Base-by-base conservation (phyloP, 2,888 invertebrate genomes). In the Erebia palarica region DNA sequence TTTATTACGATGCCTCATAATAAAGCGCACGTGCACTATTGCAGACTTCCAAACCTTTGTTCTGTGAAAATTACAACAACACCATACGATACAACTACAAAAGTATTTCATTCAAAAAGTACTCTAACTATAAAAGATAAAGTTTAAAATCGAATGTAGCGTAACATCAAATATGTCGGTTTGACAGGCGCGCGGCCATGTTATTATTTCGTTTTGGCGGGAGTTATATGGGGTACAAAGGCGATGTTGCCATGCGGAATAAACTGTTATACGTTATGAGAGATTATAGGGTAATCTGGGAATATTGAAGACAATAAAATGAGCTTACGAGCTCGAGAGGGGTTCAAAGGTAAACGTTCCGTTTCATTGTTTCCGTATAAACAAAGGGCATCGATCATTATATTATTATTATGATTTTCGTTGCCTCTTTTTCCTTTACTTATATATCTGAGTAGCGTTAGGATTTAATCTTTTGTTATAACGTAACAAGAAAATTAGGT, bases 281-380 rank as follows among this genome's bases (percentile, higher is more conserved):
- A 89, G 92, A 92, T 93, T 93, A 91, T 80, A 79, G 82, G 84
- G 86, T 93, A 93, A 93, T 92, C 92, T 92, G 92, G 91, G 91
- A 91, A 92, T 92, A 93, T 92, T 92, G 90, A 91, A 92, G 90
- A 92, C 92, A 92, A 92, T 92, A 89, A 92, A 91, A 91, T 91
- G 85, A 90, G 90, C 91, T 91, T 87, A 89, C 80, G 79, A 81
- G 80, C 82, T 85, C 75, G 81, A 83, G 83, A 80, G 84, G 81
- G 84, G 79, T 76, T 77, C 79, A 78, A 81, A 81, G 81, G 83
- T 81, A 82, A 85, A 82, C 81, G 82, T 84, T 85, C 84, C 76
- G 76, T 86, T 78, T 70, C 59, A 75, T 73, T 78, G 78, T 78
- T 77, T 73, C 74, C 75, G 69, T 71, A 75, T 75, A 78, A 77